These are phyloP conservation scores for Periophthalmus magnuspinnatus DNA, from an alignment of 2,797 vertebrate genomes.

Conservation along the genomic window DNA sequence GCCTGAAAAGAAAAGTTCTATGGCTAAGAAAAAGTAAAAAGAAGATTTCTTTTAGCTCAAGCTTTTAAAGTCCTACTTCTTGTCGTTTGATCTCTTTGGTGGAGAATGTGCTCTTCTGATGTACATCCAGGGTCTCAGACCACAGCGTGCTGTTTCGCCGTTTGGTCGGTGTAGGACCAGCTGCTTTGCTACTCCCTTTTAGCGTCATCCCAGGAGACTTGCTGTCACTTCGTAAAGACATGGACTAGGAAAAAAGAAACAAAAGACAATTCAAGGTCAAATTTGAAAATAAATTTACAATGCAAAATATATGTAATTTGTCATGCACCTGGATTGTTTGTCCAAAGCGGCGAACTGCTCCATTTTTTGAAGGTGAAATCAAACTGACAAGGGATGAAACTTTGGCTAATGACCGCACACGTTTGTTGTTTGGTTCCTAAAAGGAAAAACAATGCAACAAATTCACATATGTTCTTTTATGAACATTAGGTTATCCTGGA, in stretches of 20 bases:
- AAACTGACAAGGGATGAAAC: conserved; percentile 96
- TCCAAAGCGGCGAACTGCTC: conserved; percentile 93
- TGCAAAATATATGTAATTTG: background rate
- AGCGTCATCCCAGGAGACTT: conserved; percentile 87
- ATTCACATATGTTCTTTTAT: background rate
- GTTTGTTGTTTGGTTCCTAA: conserved; percentile 94
- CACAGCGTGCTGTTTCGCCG: conserved; percentile 91
- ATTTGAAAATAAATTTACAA: background rate
- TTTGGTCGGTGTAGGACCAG: conserved; percentile 89
- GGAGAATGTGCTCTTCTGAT: conserved; percentile 89
- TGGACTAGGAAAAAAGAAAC: conserved; percentile 75
- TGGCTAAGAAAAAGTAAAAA: background rate
- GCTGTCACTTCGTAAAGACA: conserved; percentile 86
- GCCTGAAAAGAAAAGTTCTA: conserved; percentile 76
- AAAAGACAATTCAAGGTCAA: background rate
- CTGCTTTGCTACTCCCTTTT: conserved; percentile 81
- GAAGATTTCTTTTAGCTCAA: background rate
- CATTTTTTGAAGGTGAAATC: conserved; percentile 96
- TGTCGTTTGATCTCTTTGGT: conserved; percentile 96
- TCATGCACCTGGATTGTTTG: conserved; percentile 90
- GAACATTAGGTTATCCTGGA: background rate
- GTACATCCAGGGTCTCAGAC: conserved; percentile 91
- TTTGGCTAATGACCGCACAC: conserved; percentile 87
- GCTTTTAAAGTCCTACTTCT: conserved; percentile 78
- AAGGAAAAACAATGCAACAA: conserved; percentile 11